Base-by-base conservation (phyloP, 2,113 vertebrate genomes). In the Tachysurus vachellii region DNA sequence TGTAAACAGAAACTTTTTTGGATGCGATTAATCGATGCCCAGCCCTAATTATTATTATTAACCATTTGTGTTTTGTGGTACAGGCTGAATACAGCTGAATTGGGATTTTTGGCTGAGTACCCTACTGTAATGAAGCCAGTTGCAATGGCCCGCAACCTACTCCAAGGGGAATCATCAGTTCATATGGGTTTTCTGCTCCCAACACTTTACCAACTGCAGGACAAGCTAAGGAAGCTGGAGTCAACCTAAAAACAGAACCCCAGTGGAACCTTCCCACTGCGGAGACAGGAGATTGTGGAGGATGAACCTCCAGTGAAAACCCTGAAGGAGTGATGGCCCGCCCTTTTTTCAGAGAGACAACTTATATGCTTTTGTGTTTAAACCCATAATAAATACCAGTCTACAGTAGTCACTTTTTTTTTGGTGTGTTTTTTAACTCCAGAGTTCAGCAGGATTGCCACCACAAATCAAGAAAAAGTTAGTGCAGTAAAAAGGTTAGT, bases 131-230 rank as follows among this genome's bases (percentile, higher is more conserved):
- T n/a, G n/a, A n/a, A n/a, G n/a, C n/a, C n/a, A n/a, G n/a, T n/a
- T n/a, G n/a, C n/a, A n/a, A n/a, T n/a, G n/a, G n/a, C n/a, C n/a
- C n/a, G n/a, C n/a, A n/a, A n/a, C n/a, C n/a, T n/a, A n/a, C n/a
- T n/a, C n/a, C n/a, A n/a, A n/a, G n/a, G n/a, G n/a, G n/a, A n/a
- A n/a, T n/a, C n/a, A n/a, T n/a, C n/a, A n/a, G n/a, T n/a, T n/a
- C n/a, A n/a, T n/a, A n/a, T n/a, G n/a, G 80, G 88, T 59, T 86
- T 89, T 75, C 80, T 86, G 70, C 85, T 89, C 68, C 88, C 80
- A 89, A 86, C 80, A 26, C 80, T 86, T 76, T 19, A 83, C 31
- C 77, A 89, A 47, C 9, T 89, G 42, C 80, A 54, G 71, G 85
- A n/a, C n/a, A n/a, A n/a, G n/a, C n/a, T n/a, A n/a, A n/a, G n/a